Percentiles rank a stretch among this genome's conserved stretches.
Evolutionary conservation across 1,140 invertebrate species (phyloP).

Genomic region (Rhagoletis pomonella): DNA sequence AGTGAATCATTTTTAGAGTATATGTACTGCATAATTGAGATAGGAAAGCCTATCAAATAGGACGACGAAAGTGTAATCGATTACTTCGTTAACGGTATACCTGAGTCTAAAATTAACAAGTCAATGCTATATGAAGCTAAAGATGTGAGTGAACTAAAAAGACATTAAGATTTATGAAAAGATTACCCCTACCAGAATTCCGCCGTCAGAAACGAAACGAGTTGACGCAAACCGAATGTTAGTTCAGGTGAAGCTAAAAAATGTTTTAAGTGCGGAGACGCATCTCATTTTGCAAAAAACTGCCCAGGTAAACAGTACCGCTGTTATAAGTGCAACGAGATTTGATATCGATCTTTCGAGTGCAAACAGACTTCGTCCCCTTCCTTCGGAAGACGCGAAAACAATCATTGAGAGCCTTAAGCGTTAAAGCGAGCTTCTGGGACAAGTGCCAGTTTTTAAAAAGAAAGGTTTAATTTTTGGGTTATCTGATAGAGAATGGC

Average conservation of each 20-base stretch:
- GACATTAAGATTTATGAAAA: background rate
- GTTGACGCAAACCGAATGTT: too few relatives aligned
- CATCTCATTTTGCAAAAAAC: too few relatives aligned
- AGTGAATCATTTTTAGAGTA: constrained; percentile 27
- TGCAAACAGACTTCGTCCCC: too few relatives aligned
- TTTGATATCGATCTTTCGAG: too few relatives aligned
- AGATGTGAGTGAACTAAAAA: background rate
- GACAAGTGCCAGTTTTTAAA: too few relatives aligned
- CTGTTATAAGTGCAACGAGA: too few relatives aligned
- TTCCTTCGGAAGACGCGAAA: too few relatives aligned
- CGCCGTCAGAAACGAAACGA: background rate
- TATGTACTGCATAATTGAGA: constrained; percentile 28
- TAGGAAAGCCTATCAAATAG: background rate
- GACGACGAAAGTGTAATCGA: background rate
- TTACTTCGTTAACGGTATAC: background rate
- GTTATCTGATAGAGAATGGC: background rate
- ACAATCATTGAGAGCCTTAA: too few relatives aligned
- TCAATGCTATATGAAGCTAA: background rate
- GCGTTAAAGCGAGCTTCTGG: too few relatives aligned
- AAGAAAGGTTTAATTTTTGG: background rate
- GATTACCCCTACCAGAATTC: background rate
- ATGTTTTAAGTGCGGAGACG: too few relatives aligned
- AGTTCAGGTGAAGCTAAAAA: too few relatives aligned
- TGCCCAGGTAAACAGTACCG: background rate
- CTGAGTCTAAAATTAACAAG: background rate